Evolutionary conservation across 2,113 vertebrate genomes (phyloP), one percentile per base, ranked within the genome.

Genomic region (Phoxinus phoxinus): DNA sequence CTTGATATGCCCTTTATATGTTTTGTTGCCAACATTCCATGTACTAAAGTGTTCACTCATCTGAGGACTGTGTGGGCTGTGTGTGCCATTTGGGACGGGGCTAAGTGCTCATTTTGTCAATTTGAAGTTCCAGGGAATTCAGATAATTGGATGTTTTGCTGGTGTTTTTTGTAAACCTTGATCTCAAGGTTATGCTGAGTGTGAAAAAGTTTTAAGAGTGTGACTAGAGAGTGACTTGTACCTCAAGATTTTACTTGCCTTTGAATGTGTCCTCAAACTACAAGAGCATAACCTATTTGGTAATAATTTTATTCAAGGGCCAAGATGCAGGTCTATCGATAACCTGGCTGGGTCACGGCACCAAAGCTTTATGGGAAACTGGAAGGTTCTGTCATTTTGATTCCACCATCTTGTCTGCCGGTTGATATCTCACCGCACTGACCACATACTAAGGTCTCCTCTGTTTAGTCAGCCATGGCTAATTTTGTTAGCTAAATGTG

Each of bases 301-400:
- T 83, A 25, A 83, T 83, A 25, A 83, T 56, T 67, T 81, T 73
- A 76, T 85, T 78, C 58, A 65, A 72, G 51, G 61, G 59, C 67
- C 11, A 6, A 37, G 75, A 27, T 25, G 44, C 6, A 6, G 27
- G n/a, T 44, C 35, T 84, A 30, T 81, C 77, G 15, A 81, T 12
- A 37, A 59, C 30, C 77, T 63, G 17, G 32, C 61, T 21, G 1
- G 44, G 73, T 56, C 84, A 71, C 13, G 2, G 32, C 51, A 30
- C 53, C 32, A 67, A n/a, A 65, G 1, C 25, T 61, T 73, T 32
- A 12, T 35, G 12, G 6, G 76, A 79, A 79, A 78, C 53, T 37
- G 30, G 53, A 32, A 37, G 19, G 27, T 71, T 48, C 7, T 72
- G 65, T 82, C 44, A n/a, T 69, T 53, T 69, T 10, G 0, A 51